Base-by-base conservation (phyloP, 2,113 vertebrate genomes). In the Chionomys nivalis region DNA sequence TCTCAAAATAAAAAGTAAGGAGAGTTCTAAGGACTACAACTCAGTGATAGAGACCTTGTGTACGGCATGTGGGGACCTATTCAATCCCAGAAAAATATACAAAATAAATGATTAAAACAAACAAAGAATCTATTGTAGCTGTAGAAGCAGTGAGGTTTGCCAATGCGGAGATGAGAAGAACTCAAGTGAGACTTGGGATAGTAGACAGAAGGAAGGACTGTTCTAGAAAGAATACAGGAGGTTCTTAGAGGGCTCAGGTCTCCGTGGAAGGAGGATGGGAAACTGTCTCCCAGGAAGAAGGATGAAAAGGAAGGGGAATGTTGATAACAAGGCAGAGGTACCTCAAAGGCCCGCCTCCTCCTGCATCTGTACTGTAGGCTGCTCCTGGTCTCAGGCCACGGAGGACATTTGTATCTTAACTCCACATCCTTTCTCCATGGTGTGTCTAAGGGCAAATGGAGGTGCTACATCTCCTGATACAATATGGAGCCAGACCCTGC, bases 401-500 rank as follows among this genome's bases (percentile, higher is more conserved):
- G 8, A 42, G 78, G 47, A 82, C 24, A 47, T 39, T n/a, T 93
- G 61, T 24, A 55, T 39, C 13, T 52, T 39, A 23, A 52, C 42
- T 26, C n/a, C 58, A 5, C 47, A 31, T 63, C 79, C 19, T 94
- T 87, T 88, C 6, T 44, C 87, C 39, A 52, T 81, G 47, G 39
- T 21, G 11, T 77, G 7, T 82, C 49, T 8, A 95, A 99, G 99
- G 99, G 70, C 98, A 99, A 4, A 92, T 98, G 1, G 99, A 99
- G 36, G 97, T 98, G 1, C 93, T 98, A 0, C 98, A 97, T 96
- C 97, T 99, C n/a, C 98, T 99, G 0, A 96, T 99, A 47, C 98
- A 97, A n/a, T 98, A 99, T 0, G 99, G 99, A 0, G 99, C 99
- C 72, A 98, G 99, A 72, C 98, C 97, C 0, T 99, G 99, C 95